Percentiles rank a stretch among this genome's conserved stretches.
Evolutionary conservation across 1,140 invertebrate species (phyloP).

Genomic region (Drosophila burlai): DNA sequence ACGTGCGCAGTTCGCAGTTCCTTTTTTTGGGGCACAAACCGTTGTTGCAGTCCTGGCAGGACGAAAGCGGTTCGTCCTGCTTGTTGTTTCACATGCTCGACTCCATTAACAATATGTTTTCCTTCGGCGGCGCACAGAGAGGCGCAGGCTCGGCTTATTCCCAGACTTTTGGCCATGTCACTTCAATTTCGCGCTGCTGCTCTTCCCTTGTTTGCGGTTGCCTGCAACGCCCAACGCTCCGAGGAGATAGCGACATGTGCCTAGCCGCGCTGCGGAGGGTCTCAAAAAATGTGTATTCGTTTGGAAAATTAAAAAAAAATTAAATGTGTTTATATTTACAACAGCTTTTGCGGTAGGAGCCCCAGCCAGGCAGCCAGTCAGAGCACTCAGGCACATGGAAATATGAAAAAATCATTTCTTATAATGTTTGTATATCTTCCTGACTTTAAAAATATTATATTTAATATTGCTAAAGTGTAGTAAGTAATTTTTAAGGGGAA

Average conservation of each 20-base stretch:
- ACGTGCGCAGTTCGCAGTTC: background rate
- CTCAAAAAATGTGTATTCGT: slow-evolving; percentile 68
- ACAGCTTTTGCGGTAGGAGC: background rate
- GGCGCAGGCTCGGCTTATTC: slow-evolving; percentile 1
- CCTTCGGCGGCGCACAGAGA: slow-evolving; percentile 44
- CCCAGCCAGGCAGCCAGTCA: background rate
- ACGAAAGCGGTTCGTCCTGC: slow-evolving; percentile 36
- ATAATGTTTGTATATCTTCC: background rate
- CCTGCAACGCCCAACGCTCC: slow-evolving; percentile 34
- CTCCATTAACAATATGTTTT: slow-evolving; percentile 83
- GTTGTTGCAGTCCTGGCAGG: slow-evolving; percentile 5
- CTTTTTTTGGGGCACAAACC: slow-evolving; percentile 4
- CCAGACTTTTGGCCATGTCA: slow-evolving; percentile 34
- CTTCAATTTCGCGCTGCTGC: slow-evolving; percentile 36
- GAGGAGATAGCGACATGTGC: slow-evolving; percentile 37
- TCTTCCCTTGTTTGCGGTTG: slow-evolving; percentile 48
- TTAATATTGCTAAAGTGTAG: background rate
- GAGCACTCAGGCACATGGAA: slow-evolving; percentile 22
- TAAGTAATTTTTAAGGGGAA: background rate
- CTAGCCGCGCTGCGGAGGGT: slow-evolving; percentile 15
- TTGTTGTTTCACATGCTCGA: slow-evolving; percentile 82
- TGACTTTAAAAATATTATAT: background rate
- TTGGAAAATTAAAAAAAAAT: slow-evolving; percentile 81
- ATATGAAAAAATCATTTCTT: slow-evolving; percentile 34
- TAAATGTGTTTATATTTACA: slow-evolving; percentile 70